Conservation (phyloP, 2,888 invertebrate genomes). For the Thumatha senex region DNA sequence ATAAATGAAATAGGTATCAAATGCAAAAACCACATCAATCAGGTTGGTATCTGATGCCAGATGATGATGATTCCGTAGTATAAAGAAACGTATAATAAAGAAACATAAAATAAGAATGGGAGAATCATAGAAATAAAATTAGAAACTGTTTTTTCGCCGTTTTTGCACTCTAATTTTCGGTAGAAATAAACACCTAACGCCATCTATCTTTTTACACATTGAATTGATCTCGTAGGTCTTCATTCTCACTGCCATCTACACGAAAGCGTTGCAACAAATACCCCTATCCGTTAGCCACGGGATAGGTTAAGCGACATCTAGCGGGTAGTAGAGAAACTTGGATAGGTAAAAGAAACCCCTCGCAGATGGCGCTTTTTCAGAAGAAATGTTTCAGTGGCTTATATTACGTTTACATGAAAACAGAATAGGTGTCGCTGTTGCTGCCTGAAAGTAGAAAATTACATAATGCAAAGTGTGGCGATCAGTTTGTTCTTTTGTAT, state of each 20-base stretch:
- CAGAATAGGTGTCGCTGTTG: constrained; percentile 10
- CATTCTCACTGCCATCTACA: constrained; percentile 4
- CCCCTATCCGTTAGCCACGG: too few relatives aligned
- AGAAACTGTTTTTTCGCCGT: too few relatives aligned
- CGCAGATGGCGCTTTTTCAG: constrained; percentile 4
- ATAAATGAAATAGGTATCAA: too few relatives aligned
- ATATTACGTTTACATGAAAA: neutral
- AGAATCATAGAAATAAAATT: too few relatives aligned
- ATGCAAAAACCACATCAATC: too few relatives aligned
- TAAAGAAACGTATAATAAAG: too few relatives aligned
- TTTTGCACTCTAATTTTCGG: too few relatives aligned
- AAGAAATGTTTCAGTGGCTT: neutral
- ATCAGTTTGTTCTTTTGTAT: too few relatives aligned
- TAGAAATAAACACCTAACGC: neutral
- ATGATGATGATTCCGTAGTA: too few relatives aligned
- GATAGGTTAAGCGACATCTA: constrained; percentile 19
- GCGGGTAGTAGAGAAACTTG: constrained; percentile 17
- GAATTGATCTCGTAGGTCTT: neutral
- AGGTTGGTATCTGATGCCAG: too few relatives aligned
- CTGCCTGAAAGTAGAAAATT: neutral
- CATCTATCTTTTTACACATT: neutral
- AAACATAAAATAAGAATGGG: too few relatives aligned
- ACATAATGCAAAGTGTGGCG: too few relatives aligned
- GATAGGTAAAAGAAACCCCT: neutral
- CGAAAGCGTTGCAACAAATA: neutral